Evolutionary conservation across 2,113 vertebrate genomes (phyloP).

Genomic region (Cervus canadensis): DNA sequence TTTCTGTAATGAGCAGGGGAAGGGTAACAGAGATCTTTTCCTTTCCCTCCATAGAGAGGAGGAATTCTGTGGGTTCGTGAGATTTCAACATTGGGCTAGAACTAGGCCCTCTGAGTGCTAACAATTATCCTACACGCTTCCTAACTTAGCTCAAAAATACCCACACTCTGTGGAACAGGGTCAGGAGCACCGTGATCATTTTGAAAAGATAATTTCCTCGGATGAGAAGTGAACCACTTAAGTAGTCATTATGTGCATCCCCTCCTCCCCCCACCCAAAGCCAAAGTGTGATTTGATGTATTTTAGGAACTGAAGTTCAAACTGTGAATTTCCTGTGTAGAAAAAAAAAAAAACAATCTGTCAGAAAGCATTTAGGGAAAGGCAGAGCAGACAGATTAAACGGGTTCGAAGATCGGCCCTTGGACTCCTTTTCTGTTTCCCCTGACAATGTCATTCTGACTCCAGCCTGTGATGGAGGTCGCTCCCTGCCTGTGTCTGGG

Average conservation of each 20-base stretch:
- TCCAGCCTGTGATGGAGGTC: not conserved
- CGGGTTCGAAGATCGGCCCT: not conserved
- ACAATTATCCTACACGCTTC: constrained; percentile 62
- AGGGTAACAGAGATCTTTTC: not conserved
- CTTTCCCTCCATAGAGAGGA: not conserved
- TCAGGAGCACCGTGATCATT: constrained; percentile 52
- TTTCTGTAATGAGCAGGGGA: not conserved
- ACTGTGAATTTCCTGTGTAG: constrained; percentile 50
- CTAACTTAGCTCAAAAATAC: constrained; percentile 50
- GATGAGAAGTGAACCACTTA: constrained; percentile 22
- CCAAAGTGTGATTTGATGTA: constrained; percentile 54
- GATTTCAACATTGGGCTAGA: constrained; percentile 32
- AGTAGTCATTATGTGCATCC: constrained; percentile 31
- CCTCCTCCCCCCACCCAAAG: constrained; percentile 30
- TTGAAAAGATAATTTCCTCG: constrained; percentile 64
- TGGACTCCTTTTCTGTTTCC: not conserved
- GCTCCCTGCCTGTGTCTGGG: not conserved
- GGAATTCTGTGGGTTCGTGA: not conserved
- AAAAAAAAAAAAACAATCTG: constrained; percentile 38
- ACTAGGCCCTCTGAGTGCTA: not conserved
- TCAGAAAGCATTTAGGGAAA: constrained; percentile 53
- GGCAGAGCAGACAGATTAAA: not conserved
- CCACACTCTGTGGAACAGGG: constrained; percentile 41
- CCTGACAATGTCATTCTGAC: not conserved
- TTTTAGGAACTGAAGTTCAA: constrained; percentile 67